These are phyloP conservation scores for Mactromeris polynyma DNA, from an alignment of 2,888 invertebrate genomes.

Conservation along the genomic window DNA sequence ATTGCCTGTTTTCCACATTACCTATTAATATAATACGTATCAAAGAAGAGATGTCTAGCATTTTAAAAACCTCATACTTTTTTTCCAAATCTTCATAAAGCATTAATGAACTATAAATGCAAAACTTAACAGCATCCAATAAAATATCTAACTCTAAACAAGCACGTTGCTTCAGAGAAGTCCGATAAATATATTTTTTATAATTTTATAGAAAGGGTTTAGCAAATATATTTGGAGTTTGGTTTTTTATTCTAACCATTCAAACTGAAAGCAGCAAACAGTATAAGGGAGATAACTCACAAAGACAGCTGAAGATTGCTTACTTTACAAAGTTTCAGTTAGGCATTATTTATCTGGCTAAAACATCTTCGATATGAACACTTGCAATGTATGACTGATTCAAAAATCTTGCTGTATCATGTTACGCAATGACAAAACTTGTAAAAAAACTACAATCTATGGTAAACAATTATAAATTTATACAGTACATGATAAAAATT, in stretches of 20 bases:
- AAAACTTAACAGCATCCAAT: neutral
- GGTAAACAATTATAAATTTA: too few relatives aligned
- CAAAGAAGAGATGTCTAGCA: neutral
- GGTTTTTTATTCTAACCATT: neutral
- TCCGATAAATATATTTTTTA: too few relatives aligned
- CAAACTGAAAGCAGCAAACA: neutral
- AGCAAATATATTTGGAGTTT: neutral
- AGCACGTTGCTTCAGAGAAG: too few relatives aligned
- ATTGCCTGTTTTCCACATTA: slow-evolving; percentile 23
- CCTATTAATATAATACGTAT: neutral
- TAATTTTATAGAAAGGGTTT: neutral
- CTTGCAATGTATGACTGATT: too few relatives aligned
- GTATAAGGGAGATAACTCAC: neutral
- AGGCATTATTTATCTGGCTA: too few relatives aligned
- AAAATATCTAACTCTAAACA: neutral
- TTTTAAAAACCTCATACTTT: neutral
- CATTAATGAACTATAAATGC: neutral
- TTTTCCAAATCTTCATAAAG: neutral
- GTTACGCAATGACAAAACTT: too few relatives aligned
- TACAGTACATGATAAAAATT: too few relatives aligned
- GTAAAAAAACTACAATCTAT: too few relatives aligned
- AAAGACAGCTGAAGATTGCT: neutral
- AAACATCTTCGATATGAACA: too few relatives aligned
- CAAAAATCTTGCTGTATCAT: too few relatives aligned
- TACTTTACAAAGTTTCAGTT: too few relatives aligned